These are phyloP conservation scores for Diorhabda elongata DNA, from an alignment of 1,140 invertebrate species.

Conservation along the genomic window DNA sequence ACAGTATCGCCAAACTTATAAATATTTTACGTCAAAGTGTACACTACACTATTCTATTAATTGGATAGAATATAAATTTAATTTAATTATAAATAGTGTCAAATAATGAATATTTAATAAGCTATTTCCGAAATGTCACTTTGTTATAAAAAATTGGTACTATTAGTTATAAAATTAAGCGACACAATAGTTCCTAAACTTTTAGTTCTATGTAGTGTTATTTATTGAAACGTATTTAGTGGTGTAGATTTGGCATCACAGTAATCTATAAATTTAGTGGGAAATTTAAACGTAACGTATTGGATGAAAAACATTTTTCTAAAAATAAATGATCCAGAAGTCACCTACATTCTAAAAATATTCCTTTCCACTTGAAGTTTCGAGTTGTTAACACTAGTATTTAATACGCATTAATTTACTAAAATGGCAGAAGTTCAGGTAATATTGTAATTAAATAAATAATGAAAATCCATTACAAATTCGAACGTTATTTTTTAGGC, in stretches of 20 bases:
- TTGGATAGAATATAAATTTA: no score
- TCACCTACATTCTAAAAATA: slow-evolving; percentile 15
- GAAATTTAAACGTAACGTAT: slow-evolving; percentile 7
- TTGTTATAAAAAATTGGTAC: no score
- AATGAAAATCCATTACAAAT: no score
- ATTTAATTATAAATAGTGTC: no score
- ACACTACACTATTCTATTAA: no score
- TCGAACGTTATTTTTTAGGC: neutral
- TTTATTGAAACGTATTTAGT: no score
- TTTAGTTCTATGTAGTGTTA: no score
- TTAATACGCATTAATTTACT: neutral
- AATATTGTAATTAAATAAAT: neutral
- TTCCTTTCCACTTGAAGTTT: neutral
- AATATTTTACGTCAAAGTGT: no score
- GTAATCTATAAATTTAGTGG: neutral
- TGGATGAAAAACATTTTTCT: slow-evolving; percentile 5
- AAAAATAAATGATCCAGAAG: slow-evolving; percentile 8
- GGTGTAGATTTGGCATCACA: neutral
- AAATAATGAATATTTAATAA: neutral
- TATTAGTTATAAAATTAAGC: no score
- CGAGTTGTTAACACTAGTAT: neutral
- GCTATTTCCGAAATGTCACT: no score
- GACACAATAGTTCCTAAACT: no score
- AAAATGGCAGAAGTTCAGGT: slow-evolving; percentile 14
- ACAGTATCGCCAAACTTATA: neutral